A percentile compares a stretch with the other conserved stretches of the same genome.
Evolutionary conservation across 1,140 invertebrate genomes (phyloP).

Genomic region (Lepidostoma basale): DNA sequence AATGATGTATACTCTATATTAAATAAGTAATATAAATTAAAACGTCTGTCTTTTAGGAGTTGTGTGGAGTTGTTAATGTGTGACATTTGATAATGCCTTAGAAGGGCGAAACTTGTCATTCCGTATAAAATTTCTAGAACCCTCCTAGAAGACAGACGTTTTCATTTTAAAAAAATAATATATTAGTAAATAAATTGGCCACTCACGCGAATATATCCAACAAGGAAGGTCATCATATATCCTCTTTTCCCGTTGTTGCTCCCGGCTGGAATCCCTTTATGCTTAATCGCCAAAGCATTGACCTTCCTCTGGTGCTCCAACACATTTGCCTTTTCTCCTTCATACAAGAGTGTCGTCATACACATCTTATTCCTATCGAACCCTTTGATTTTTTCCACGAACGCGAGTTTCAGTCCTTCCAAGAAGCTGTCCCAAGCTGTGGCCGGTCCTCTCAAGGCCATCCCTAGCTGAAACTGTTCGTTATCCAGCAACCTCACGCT

Average conservation of each 20-base stretch:
- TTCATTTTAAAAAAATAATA: too few relatives aligned
- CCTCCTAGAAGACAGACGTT: too few relatives aligned
- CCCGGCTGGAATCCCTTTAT: slow-evolving; percentile 84
- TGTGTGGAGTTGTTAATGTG: too few relatives aligned
- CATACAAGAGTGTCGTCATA: slow-evolving; percentile 94
- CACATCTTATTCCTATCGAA: slow-evolving; percentile 84
- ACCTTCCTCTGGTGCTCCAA: slow-evolving; percentile 77
- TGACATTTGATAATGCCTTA: too few relatives aligned
- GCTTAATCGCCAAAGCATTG: slow-evolving; percentile 79
- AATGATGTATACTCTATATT: too few relatives aligned
- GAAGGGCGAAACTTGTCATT: too few relatives aligned
- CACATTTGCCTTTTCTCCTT: slow-evolving; percentile 79
- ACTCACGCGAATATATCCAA: slow-evolving; percentile 92
- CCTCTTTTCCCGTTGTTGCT: slow-evolving; percentile 92
- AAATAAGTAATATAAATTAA: too few relatives aligned
- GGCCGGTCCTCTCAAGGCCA: slow-evolving; percentile 76
- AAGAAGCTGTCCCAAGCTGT: slow-evolving; percentile 63
- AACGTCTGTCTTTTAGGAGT: too few relatives aligned
- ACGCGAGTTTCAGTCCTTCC: slow-evolving; percentile 87
- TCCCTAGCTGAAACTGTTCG: slow-evolving; percentile 94
- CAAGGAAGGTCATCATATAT: slow-evolving; percentile 97
- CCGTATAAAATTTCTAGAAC: too few relatives aligned
- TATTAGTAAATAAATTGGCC: too few relatives aligned
- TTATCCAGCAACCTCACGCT: slow-evolving; percentile 97
- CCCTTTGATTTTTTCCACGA: slow-evolving; percentile 89